These are phyloP conservation scores for Brachionus calyciflorus DNA, from an alignment of 1,140 invertebrate species.

Conservation along the genomic window DNA sequence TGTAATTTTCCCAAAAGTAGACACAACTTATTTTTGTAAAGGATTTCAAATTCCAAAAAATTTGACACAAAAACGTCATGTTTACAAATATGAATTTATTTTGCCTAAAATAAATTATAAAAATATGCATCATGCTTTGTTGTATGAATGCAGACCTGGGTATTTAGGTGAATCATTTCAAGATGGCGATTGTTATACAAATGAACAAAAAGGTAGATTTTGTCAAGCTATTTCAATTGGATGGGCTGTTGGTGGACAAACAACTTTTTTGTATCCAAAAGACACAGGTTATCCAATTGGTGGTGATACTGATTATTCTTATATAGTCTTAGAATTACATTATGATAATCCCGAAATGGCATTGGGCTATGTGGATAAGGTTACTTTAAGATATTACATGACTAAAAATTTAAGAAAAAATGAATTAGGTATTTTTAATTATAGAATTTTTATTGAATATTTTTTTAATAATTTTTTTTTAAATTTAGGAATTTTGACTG, in stretches of 20 bases:
- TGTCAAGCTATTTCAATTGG: slow-evolving; percentile 22
- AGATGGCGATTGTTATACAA: slow-evolving; percentile 17
- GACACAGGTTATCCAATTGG: slow-evolving; percentile 35
- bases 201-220: neutral
- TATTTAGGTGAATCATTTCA: slow-evolving; percentile 2
- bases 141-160: slow-evolving; percentile 26
- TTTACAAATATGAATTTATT: slow-evolving; percentile 37
- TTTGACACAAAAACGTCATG: slow-evolving; percentile 25
- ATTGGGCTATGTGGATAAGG: neutral
- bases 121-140: slow-evolving; percentile 31
- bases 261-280: neutral
- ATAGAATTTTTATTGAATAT: neutral
- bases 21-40: slow-evolving; percentile 29
- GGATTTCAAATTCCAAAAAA: slow-evolving; percentile 9
- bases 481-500: slow-evolving; percentile 4
- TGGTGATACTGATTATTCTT: slow-evolving; percentile 7
- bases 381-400: neutral
- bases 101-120: slow-evolving; percentile 41
- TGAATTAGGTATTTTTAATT: slow-evolving; percentile 10
- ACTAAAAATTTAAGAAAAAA: slow-evolving; percentile 14
- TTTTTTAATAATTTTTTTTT: neutral
- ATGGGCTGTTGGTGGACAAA: slow-evolving; percentile 26
- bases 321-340: slow-evolving; percentile 21
- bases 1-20: slow-evolving; percentile 3
- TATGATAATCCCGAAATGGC: slow-evolving; percentile 38